Evolutionary conservation across 1,140 invertebrate species (phyloP).

Genomic region (Bombus breviceps): DNA sequence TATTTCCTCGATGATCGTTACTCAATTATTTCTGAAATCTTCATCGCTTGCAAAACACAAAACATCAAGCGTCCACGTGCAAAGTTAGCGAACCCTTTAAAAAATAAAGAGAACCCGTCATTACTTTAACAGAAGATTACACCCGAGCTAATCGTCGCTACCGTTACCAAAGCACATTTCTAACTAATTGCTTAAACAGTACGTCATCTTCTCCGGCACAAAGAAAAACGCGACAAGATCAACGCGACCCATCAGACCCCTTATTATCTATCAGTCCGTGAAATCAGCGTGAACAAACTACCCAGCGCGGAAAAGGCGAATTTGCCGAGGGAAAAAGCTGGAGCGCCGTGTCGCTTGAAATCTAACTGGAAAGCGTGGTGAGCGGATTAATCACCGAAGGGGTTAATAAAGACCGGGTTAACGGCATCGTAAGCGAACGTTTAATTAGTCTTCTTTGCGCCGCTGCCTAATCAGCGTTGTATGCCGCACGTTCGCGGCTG

Average conservation of each 20-base stretch:
- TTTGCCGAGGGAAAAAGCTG: not conserved
- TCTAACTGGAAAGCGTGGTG: not conserved
- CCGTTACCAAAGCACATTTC: not conserved
- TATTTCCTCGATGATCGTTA: too few relatives aligned
- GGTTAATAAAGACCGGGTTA: conserved; percentile 46
- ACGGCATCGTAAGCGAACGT: conserved; percentile 46
- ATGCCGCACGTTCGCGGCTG: not conserved
- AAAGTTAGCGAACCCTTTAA: too few relatives aligned
- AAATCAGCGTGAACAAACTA: conserved; percentile 7
- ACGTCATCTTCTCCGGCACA: not conserved
- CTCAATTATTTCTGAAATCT: too few relatives aligned
- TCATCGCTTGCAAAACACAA: too few relatives aligned
- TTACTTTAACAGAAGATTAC: not conserved
- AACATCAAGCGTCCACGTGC: too few relatives aligned
- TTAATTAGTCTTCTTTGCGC: conserved; percentile 48
- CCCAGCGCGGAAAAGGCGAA: not conserved
- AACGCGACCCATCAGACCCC: too few relatives aligned
- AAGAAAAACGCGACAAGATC: too few relatives aligned
- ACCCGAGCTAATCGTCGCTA: not conserved
- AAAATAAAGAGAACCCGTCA: not conserved
- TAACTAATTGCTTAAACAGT: not conserved
- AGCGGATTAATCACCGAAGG: conserved; percentile 38
- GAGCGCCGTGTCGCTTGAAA: not conserved
- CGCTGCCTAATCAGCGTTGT: conserved; percentile 30
- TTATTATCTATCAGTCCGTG: conserved; percentile 13